Percentiles rank a stretch among this genome's conserved stretches.
These are phyloP conservation scores for Cynopterus brachyotis DNA, from an alignment of 2,113 vertebrate genomes.

Conservation along the genomic window DNA sequence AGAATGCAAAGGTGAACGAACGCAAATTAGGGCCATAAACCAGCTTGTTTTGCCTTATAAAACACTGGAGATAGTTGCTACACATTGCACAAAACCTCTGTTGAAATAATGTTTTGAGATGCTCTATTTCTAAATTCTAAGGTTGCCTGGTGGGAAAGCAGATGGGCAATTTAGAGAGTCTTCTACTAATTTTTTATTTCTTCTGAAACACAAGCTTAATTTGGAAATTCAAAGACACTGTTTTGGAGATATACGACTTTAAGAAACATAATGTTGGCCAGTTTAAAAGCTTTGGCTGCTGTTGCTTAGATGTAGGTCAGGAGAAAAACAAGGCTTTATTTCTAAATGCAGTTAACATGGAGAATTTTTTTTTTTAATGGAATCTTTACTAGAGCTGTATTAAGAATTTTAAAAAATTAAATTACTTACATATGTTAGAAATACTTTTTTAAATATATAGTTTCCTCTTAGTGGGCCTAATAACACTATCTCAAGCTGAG, in stretches of 20 bases:
- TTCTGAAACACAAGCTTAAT: not conserved
- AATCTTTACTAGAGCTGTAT: not conserved
- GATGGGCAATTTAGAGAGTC: not conserved
- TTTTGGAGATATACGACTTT: not conserved
- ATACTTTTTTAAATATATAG: not conserved
- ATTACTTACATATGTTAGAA: not conserved
- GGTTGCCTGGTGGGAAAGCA: conserved; percentile 15
- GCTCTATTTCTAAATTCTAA: conserved; percentile 7
- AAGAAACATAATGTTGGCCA: not conserved
- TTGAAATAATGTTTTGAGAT: conserved; percentile 8
- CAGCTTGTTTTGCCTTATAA: conserved; percentile 18
- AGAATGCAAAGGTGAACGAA: conserved; percentile 65
- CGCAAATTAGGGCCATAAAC: conserved; percentile 37
- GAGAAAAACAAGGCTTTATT: not conserved
- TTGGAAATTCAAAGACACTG: not conserved
- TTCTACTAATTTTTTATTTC: not conserved
- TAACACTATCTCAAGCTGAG: not conserved
- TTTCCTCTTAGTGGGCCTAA: not conserved
- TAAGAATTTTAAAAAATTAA: not conserved
- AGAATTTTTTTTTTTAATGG: not conserved
- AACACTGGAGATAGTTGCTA: conserved; percentile 56
- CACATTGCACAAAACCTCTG: conserved; percentile 9
- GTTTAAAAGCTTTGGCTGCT: not conserved
- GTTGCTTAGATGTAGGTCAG: not conserved
- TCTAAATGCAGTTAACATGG: not conserved